Percentiles rank a stretch among this genome's conserved stretches.
These are phyloP conservation scores for Sarcophaga bullata DNA, from an alignment of 1,140 invertebrate species.

Conservation along the genomic window DNA sequence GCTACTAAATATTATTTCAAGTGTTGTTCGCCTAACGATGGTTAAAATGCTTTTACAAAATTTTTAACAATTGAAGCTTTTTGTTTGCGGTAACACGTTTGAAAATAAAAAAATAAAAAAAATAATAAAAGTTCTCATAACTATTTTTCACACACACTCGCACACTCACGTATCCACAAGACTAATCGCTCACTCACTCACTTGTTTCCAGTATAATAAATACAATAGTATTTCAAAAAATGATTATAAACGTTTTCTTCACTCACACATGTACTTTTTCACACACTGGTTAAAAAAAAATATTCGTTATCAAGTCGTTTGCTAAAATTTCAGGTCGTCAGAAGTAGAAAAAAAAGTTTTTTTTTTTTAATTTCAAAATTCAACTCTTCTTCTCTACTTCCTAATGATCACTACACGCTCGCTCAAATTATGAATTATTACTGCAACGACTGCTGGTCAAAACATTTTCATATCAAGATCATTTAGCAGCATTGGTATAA, in stretches of 20 bases:
- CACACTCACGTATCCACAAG: background rate
- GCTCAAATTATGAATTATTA: background rate
- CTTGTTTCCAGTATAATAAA: background rate
- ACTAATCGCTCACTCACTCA: background rate
- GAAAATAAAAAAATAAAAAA: slow-evolving; percentile 11
- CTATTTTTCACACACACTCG: slow-evolving; percentile 11
- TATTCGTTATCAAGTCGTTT: slow-evolving; percentile 22
- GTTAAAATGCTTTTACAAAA: slow-evolving; percentile 19
- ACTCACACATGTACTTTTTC: background rate
- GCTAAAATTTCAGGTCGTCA: background rate
- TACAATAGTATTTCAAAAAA: background rate
- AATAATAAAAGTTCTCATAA: background rate
- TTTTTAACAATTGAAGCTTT: slow-evolving; percentile 17
- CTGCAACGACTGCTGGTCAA: background rate
- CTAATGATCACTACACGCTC: background rate
- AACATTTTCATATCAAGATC: background rate
- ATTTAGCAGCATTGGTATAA: background rate
- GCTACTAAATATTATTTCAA: background rate
- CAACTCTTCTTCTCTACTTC: background rate
- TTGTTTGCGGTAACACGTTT: slow-evolving; percentile 18
- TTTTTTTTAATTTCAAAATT: too few relatives aligned
- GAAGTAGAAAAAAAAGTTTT: background rate
- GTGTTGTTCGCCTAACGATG: slow-evolving; percentile 4
- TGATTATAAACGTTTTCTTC: background rate
- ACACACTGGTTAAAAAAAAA: slow-evolving; percentile 4